Conservation (phyloP, 2,113 vertebrate genomes). For the Solenodon paradoxus region DNA sequence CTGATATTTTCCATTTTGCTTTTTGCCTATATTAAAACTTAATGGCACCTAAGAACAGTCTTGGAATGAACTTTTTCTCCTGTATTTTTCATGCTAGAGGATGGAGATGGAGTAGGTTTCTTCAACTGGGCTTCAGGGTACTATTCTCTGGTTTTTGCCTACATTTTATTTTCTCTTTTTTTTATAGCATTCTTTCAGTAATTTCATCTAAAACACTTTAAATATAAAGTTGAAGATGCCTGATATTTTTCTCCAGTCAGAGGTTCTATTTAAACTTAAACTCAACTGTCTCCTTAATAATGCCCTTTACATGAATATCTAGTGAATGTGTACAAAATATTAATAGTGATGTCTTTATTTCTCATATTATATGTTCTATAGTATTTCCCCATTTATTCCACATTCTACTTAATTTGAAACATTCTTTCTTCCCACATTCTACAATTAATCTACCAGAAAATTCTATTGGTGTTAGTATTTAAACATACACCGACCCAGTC, state of each 20-base stretch:
- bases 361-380: not conserved
- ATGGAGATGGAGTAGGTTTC: not conserved
- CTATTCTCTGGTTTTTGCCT: not conserved
- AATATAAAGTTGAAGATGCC: not conserved
- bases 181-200: not conserved
- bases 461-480: not conserved
- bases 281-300: not conserved
- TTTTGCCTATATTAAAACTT: not conserved
- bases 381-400: not conserved
- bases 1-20: not conserved
- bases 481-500: not conserved
- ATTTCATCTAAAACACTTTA: not conserved
- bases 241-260: not conserved
- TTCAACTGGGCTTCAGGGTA: not conserved
- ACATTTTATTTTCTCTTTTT: not conserved
- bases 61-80: not conserved
- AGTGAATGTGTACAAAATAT: not conserved
- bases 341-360: not conserved
- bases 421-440: not conserved
- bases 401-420: not conserved
- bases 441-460: not conserved
- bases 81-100: not conserved
- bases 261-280: not conserved
- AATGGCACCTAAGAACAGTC: not conserved
- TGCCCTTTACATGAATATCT: not conserved